Evolutionary conservation across 2,797 vertebrate species (phyloP).

Genomic region (Lates japonicus): DNA sequence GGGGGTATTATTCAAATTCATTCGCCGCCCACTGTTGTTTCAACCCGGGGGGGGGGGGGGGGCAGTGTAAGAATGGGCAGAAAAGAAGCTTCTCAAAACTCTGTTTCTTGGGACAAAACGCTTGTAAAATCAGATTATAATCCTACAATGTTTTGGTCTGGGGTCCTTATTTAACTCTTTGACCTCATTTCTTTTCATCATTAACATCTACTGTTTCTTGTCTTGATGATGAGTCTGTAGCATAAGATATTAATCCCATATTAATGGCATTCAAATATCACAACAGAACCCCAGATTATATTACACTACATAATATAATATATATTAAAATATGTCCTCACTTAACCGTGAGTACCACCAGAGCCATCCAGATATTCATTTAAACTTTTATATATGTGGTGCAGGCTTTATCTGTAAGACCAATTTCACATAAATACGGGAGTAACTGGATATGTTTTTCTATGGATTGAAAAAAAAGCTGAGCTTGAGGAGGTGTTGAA

Average conservation of each 20-base stretch:
- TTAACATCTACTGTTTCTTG: too few relatives aligned
- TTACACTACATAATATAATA: neutral
- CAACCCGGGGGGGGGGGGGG: slow-evolving; percentile 11
- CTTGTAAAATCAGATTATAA: neutral
- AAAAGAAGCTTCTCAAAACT: slow-evolving; percentile 4
- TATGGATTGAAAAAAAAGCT: neutral
- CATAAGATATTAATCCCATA: neutral
- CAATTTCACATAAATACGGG: too few relatives aligned
- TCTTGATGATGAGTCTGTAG: neutral
- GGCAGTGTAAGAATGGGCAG: slow-evolving; percentile 3
- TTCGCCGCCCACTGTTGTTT: slow-evolving; percentile 25
- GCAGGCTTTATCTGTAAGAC: too few relatives aligned
- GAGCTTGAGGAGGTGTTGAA: neutral
- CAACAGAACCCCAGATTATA: neutral
- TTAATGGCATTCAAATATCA: neutral
- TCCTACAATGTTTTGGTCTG: neutral
- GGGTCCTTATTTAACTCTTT: neutral
- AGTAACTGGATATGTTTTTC: neutral
- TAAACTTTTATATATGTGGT: too few relatives aligned
- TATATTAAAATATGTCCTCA: too few relatives aligned
- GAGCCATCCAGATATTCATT: too few relatives aligned
- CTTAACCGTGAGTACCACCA: too few relatives aligned
- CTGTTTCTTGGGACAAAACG: slow-evolving; percentile 10
- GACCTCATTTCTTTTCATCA: neutral
- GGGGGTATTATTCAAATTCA: slow-evolving; percentile 34